These are phyloP conservation scores for Drosophila dives DNA, from an alignment of 2,888 invertebrate species.

Conservation along the genomic window DNA sequence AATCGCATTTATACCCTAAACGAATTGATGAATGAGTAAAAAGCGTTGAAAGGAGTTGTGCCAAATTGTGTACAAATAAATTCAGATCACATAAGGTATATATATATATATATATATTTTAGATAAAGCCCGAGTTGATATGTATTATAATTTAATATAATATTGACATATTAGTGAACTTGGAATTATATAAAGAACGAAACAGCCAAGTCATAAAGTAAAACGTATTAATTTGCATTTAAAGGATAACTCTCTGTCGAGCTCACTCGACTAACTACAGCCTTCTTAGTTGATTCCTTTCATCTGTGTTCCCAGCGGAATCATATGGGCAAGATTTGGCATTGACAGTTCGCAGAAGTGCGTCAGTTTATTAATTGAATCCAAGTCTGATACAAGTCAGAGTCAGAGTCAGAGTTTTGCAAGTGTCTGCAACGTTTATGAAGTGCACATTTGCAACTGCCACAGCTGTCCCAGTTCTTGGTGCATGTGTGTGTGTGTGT, in stretches of 20 bases:
- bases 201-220: fast-evolving
- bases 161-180: background rate
- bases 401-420: constrained; percentile 6
- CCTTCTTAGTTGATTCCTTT: background rate
- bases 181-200: background rate
- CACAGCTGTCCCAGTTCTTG: background rate
- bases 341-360: constrained; percentile 3
- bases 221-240: background rate
- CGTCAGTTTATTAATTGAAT: constrained; percentile 33
- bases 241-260: background rate
- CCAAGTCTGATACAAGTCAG: constrained; percentile 16
- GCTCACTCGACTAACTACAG: background rate
- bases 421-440: constrained; percentile 15
- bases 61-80: background rate
- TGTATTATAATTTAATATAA: background rate
- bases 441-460: constrained; percentile 9
- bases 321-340: background rate
- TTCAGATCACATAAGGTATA: background rate
- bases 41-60: background rate
- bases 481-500: background rate
- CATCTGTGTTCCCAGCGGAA: background rate
- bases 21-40: background rate
- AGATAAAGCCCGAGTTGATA: background rate
- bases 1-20: background rate
- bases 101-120: background rate